These are phyloP conservation scores for Yponomeuta cagnagella DNA, from an alignment of 2,888 invertebrate genomes.

Conservation along the genomic window DNA sequence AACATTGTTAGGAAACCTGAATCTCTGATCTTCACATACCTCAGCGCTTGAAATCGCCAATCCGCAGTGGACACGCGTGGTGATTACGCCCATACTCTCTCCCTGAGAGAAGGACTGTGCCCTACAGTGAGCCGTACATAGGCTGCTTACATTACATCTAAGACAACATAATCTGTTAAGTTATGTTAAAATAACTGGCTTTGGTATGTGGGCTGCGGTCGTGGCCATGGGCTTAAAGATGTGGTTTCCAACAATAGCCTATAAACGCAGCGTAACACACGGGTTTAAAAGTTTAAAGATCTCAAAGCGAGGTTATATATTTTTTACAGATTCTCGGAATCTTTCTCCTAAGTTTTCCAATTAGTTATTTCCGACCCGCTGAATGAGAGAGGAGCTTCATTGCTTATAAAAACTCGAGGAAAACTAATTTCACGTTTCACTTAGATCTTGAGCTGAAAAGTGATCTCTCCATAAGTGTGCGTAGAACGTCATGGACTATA, in stretches of 20 bases:
- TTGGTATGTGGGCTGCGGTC: too few species aligned
- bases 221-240: background rate
- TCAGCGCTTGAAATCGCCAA: too few species aligned
- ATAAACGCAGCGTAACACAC: background rate
- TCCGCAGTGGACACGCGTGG: too few species aligned
- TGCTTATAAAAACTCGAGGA: slow-evolving; percentile 3
- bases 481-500: too few species aligned
- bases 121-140: too few species aligned
- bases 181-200: too few species aligned
- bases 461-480: background rate
- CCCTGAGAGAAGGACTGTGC: too few species aligned
- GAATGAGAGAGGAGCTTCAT: background rate
- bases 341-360: slow-evolving; percentile 8
- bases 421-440: background rate
- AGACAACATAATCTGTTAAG: too few species aligned
- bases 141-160: too few species aligned
- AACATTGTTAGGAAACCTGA: too few species aligned
- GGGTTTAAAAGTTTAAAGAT: background rate
- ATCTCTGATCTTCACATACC: too few species aligned
- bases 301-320: background rate
- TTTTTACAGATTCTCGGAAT: slow-evolving; percentile 4
- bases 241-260: background rate
- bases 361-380: slow-evolving; percentile 8
- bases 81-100: too few species aligned
- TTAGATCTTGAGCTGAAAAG: background rate